Base-by-base conservation (phyloP, 2,113 vertebrate species). In the Nothocercus julius region DNA sequence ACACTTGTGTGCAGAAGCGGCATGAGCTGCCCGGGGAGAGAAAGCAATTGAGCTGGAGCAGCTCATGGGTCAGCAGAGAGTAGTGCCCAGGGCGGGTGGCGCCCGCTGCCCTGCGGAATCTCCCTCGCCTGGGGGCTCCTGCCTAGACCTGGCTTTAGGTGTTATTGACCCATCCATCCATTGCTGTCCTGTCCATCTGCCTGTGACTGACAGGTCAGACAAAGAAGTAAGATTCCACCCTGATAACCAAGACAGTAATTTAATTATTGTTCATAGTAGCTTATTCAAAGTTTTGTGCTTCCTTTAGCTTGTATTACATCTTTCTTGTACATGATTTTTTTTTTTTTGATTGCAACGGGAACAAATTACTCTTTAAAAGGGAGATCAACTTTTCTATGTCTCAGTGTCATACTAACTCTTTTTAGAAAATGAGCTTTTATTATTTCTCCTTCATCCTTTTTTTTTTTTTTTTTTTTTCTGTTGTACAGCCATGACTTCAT, bases 121-220 rank as follows among this genome's bases (percentile, higher is more conserved):
- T 67, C 59, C 20, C n/a, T 12, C 2, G 3, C 25, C 47, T 12
- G 70, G 15, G 40, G 38, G 14, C 45, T 51, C 20, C 79, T 90
- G 21, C 32, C 87, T 34, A 7, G 24, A 54, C 15, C 38, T 44
- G 75, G 10, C 7, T 45, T 63, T 51, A 59, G 27, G 34, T 45
- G 2, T 47, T 34, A 4, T 22, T 32, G 10, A 1, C 64, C 58
- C 5, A 3, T 73, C 53, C 16, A 13, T 53, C 49, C 9, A 1
- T 73, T 0, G 0, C 49, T n/a, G 9, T 7, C 54, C 22, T 24
- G 42, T 61, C 63, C n/a, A 14, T 59, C 47, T 85, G 45, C 51
- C 30, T 44, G 6, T 56, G 36, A 34, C 34, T 72, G 19, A 13
- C 11, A 2, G 34, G 25, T 66, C 40, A 24, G 34, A 54, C n/a